Base-by-base conservation (phyloP, 2,113 vertebrate species). In the Bufo bufo region DNA sequence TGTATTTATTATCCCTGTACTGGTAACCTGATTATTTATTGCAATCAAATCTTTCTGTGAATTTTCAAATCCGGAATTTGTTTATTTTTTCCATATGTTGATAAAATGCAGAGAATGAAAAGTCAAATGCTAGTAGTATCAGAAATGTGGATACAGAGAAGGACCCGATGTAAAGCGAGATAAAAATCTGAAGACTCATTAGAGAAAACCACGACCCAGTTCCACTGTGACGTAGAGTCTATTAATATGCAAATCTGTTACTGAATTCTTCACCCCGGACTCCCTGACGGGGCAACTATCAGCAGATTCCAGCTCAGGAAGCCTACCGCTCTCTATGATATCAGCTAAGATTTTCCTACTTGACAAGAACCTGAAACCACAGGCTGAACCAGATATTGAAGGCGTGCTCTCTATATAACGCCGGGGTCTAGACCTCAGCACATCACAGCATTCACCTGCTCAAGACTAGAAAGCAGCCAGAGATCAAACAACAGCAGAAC, bases 261-360 rank as follows among this genome's bases (percentile, higher is more conserved):
- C 81, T 65, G 33, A 83, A 23, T 66, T 49, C 56, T 16, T 43
- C 45, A 19, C 9, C 43, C 61, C 12, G 61, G 59, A 10, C 81
- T 69, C 47, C 17, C 52, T 45, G n/a, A 3, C 23, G 3, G n/a
- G 63, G 66, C 20, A 65, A 10, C 23, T 66, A 66, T 19, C 20
- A 65, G 81, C 47, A 83, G 19, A 66, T 69, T 66, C 58, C 81
- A 65, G 81, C 16, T n/a, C 58, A 83, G 81, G 81, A 66, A 83
- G 17, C 59, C 19, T 11, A 3, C 3, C 8, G 17, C 45, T 4
- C 4, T 47, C 72, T 74, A 43, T 72, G 16, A 74, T 74, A 4
- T 74, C 33, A 59, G n/a, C 16, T 85, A 72, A 85, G 17, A 59
- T 5, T 85, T 77, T 85, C 84, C 84, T 85, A 19, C 16, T 20